phyloP scores from a whole-genome alignment of 2,888 invertebrate genomes.

The Polymixis flavicincta region DNA sequence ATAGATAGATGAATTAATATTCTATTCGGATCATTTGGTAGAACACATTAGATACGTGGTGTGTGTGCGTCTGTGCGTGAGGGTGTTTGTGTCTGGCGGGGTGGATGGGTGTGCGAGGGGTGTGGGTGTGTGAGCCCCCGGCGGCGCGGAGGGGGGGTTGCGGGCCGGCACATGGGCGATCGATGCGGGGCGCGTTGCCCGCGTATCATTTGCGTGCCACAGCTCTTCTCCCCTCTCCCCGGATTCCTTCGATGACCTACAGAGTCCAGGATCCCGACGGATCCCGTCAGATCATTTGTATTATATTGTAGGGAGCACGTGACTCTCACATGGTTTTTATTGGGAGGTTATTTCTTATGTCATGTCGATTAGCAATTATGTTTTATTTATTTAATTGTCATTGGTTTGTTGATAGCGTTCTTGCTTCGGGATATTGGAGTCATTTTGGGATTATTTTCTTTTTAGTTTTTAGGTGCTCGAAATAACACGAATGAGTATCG shows the following conservation, averaged over 20 bases:
- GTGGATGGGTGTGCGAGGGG: conserved; percentile 57
- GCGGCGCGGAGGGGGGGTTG: conserved; percentile 70
- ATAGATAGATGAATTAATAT: conserved; percentile 78
- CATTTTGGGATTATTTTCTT: not conserved
- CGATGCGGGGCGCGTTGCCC: conserved; percentile 87
- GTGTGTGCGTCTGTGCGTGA: conserved; percentile 83
- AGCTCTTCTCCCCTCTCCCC: conserved; percentile 74
- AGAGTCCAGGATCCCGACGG: conserved; percentile 60
- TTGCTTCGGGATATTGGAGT: not conserved
- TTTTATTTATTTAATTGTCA: conserved; percentile 45
- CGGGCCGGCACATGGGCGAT: conserved; percentile 82
- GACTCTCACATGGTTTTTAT: conserved; percentile 66
- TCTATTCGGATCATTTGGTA: conserved; percentile 88
- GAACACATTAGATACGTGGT: conserved; percentile 84
- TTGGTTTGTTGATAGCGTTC: conserved; percentile 9
- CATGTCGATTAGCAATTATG: conserved; percentile 20
- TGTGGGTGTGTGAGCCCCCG: conserved; percentile 66
- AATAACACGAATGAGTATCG: not conserved
- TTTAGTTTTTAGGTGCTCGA: not conserved
- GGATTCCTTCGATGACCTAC: conserved; percentile 74
- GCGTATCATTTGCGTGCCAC: conserved; percentile 88
- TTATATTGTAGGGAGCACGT: conserved; percentile 63
- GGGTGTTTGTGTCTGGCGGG: conserved; percentile 79
- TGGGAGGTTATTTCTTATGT: conserved; percentile 55
- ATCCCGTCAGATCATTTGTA: conserved; percentile 54